Percentiles rank a stretch among this genome's conserved stretches.
These are phyloP conservation scores for Phoxinus phoxinus DNA, from an alignment of 2,113 vertebrate species.

Conservation along the genomic window DNA sequence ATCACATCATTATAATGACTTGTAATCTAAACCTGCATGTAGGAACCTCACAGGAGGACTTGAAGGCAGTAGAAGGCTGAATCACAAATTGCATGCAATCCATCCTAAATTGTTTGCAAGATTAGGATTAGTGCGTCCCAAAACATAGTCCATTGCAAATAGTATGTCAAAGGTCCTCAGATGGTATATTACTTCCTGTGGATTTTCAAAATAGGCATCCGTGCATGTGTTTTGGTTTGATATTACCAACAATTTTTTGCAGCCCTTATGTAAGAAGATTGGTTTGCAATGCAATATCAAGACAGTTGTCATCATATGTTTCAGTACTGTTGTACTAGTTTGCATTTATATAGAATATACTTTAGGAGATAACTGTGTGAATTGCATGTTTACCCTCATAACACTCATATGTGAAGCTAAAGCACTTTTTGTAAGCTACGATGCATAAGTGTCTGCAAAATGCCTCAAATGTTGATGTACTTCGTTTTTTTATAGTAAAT, in stretches of 20 bases:
- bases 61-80: background rate
- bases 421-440: background rate
- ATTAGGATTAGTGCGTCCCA: background rate
- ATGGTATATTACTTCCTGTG: constrained; percentile 4
- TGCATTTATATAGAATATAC: background rate
- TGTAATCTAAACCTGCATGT: background rate
- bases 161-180: background rate
- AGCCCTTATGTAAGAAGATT: background rate
- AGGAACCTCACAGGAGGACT: background rate
- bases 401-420: background rate
- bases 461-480: background rate
- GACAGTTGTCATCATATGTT: background rate
- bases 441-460: background rate
- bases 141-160: background rate
- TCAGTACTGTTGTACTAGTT: background rate
- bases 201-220: constrained; percentile 4
- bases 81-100: background rate
- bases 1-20: background rate
- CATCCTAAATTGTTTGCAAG: background rate
- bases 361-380: background rate
- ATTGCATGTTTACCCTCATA: background rate
- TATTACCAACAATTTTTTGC: background rate
- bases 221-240: background rate
- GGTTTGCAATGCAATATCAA: background rate
- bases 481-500: constrained; percentile 10